Base-by-base conservation (phyloP, 2,113 vertebrate species). In the Elachura formosa region DNA sequence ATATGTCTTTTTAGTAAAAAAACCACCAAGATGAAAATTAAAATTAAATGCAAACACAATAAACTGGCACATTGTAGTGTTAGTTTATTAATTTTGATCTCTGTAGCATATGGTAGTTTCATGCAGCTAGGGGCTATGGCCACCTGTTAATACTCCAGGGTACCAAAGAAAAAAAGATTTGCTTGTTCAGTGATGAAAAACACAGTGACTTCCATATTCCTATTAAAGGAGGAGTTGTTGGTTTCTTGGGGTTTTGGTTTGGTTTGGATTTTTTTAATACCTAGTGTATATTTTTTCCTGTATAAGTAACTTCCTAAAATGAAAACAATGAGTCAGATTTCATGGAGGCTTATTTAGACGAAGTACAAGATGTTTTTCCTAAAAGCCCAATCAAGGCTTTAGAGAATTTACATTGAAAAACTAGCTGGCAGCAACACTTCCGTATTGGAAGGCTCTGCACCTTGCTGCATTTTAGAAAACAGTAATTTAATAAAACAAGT, bases 11-110 rank as follows among this genome's bases (percentile, higher is more conserved):
- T 77, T 71, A 84, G 69, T 85, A 69, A 79, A 73, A 87, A 95
- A 82, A 95, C 52, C 41, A 93, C 87, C 28, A 52, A 82, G 24
- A 55, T 55, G 25, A 91, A 84, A 90, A 94, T 77, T 25, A 83
- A 96, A 97, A 88, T 90, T 33, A 96, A 92, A 88, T 88, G 49
- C n/a, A 80, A 80, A 64, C 66, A 96, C 78, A 95, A 77, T 81
- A 96, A 96, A 73, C 59, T 87, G 86, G 77, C 84, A 93, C 63
- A 34, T 81, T 91, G 59, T 88, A 78, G 49, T 81, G 71, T 64
- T 91, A 80, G 84, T 93, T 94, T 97, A 96, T 91, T 95, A 94
- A 95, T 97, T 97, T 89, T 95, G 71, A 79, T 93, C 72, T 93
- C 72, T 82, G 72, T 84, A 93, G 68, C 96, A 96, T 96, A 96